phyloP scores from a whole-genome alignment of 2,113 vertebrate genomes.

The Megaleporinus macrocephalus region DNA sequence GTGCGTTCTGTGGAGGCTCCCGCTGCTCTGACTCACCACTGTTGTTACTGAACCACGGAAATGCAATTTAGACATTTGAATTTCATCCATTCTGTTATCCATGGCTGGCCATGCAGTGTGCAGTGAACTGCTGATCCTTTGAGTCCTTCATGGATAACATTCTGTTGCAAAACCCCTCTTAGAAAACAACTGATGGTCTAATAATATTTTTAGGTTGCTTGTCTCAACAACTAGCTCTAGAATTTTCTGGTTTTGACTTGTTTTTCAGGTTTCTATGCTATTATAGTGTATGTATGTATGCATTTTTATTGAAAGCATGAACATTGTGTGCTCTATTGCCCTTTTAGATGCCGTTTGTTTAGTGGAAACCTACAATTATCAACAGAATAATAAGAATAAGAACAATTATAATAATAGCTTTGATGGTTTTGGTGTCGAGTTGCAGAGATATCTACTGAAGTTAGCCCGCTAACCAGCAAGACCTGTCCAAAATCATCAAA shows the following conservation, averaged over 20 bases:
- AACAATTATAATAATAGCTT: too few species aligned
- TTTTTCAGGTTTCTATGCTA: too few species aligned
- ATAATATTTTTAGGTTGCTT: slow-evolving; percentile 47
- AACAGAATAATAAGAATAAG: too few species aligned
- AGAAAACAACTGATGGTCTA: slow-evolving; percentile 24
- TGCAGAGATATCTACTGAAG: too few species aligned
- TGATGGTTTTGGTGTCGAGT: too few species aligned
- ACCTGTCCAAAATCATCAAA: too few species aligned
- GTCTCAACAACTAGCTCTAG: slow-evolving; percentile 32
- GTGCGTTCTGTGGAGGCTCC: slow-evolving; percentile 43
- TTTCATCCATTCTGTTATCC: neutral
- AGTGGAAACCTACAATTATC: too few species aligned
- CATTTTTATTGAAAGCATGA: neutral
- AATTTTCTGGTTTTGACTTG: too few species aligned
- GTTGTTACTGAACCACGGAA: slow-evolving; percentile 30
- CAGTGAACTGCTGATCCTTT: neutral
- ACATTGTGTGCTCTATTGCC: neutral
- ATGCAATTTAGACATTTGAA: slow-evolving; percentile 27
- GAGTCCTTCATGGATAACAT: neutral
- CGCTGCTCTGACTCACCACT: slow-evolving; percentile 65
- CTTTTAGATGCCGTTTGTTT: slow-evolving; percentile 34
- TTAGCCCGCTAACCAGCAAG: too few species aligned
- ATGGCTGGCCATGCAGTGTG: neutral
- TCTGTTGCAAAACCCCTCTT: slow-evolving; percentile 4
- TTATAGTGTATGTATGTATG: too few species aligned